These are phyloP conservation scores for Chiloscyllium plagiosum DNA, from an alignment of 2,113 vertebrate species.

Conservation along the genomic window DNA sequence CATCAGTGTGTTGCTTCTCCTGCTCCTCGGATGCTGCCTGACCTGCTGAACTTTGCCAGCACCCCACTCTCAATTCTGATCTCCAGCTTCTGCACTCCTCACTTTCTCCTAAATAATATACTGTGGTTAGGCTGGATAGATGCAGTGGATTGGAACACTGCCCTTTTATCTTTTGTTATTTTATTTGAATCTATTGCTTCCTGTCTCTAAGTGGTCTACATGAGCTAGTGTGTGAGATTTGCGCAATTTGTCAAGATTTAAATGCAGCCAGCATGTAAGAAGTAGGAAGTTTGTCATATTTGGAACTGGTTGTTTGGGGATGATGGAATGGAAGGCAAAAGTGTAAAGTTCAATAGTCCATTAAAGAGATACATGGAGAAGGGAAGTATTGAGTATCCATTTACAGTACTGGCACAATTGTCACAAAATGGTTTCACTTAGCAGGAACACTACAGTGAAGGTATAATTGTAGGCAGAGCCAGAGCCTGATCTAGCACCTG, in stretches of 20 bases:
- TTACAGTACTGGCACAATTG: not conserved
- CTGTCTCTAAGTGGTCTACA: not conserved
- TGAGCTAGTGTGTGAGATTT: not conserved
- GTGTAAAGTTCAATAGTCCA: not conserved
- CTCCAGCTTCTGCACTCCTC: not conserved
- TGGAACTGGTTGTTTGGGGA: not conserved
- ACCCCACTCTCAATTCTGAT: too few species aligned
- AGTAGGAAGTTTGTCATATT: not conserved
- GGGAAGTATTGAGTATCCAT: not conserved
- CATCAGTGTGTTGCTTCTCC: too few species aligned
- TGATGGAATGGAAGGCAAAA: not conserved
- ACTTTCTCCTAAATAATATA: not conserved
- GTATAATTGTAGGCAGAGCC: not conserved
- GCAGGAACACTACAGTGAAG: not conserved
- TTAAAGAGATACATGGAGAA: not conserved
- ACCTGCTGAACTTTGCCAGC: too few species aligned
- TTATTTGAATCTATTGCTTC: not conserved
- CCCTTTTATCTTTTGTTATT: not conserved
- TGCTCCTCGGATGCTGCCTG: too few species aligned
- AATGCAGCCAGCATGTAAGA: not conserved
- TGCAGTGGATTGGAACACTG: not conserved
- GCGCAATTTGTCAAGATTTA: not conserved
- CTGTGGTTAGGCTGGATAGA: not conserved
- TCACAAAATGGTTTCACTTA: not conserved
- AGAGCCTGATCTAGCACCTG: not conserved